Evolutionary conservation across 2,797 vertebrate species (phyloP), one percentile per base, ranked within the genome.

Genomic region (Hypotaenidia philippensis): DNA sequence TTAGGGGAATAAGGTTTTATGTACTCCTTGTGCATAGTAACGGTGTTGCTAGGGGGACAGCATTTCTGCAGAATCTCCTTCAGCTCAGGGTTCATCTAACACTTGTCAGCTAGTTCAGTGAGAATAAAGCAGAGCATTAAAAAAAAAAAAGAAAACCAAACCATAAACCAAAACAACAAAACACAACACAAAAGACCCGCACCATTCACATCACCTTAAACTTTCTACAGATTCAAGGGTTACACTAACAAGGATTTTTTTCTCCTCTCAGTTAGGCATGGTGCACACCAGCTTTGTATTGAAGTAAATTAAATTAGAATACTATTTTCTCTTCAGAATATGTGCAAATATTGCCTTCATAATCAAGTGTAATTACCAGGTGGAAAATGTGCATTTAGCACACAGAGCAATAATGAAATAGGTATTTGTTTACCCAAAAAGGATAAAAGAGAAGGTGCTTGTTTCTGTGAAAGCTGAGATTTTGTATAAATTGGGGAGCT

Each of bases 41-140:
- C 68, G 0, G 78, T 59, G 95, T 95, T 97, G 96, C 94, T 97
- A 96, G 50, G 96, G 93, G 89, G 50, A 77, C 55, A 32, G 65
- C 31, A 38, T 63, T 96, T 87, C 89, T 94, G 53, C 78, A 93
- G 64, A 53, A 47, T 68, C 85, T 80, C 72, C 80, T 91, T 95
- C 87, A 89, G 77, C 87, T 84, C 40, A 89, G 83, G 45, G 61
- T 87, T 94, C 80, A 29, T 72, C 84, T 41, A 90, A n/a, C 55
- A 31, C 89, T 95, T 91, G 45, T 93, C 91, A 90, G 5, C 32
- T 75, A 5, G 0, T 81, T 96, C 57, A 60, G 75, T 61, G 69
- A 94, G 64, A 93, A 70, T 44, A 89, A 90, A 94, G 70, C 25
- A 87, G 32, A 80, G 21, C 27, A 27, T 23, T 83, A 25, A 41